Conservation (phyloP, 2,797 vertebrate species). For the Phoebastria nigripes region DNA sequence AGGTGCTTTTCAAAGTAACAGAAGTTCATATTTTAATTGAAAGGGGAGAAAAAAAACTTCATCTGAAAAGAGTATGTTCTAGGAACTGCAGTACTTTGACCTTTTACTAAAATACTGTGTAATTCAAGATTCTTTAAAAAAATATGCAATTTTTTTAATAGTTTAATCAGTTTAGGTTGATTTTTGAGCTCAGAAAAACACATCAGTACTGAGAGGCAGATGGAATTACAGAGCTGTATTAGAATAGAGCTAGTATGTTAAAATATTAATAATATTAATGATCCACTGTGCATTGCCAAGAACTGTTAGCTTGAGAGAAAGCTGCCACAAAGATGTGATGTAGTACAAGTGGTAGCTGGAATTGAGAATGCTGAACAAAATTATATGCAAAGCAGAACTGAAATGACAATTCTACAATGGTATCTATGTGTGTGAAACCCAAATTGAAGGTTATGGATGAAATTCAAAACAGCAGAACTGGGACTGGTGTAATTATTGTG, state of each 20-base stretch:
- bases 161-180: not conserved
- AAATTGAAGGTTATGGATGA: conserved; percentile 39
- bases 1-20: not conserved
- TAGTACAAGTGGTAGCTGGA: conserved; percentile 25
- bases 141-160: not conserved
- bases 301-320: not conserved
- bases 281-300: not conserved
- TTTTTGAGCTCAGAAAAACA: not conserved
- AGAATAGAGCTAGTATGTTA: not conserved
- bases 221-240: not conserved
- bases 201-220: not conserved
- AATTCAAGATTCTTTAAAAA: not conserved
- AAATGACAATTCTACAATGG: conserved; percentile 40
- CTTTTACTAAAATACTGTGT: not conserved
- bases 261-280: not conserved
- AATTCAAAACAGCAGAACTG: conserved; percentile 32
- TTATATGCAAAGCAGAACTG: conserved; percentile 3
- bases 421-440: not conserved
- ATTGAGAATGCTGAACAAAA: conserved; percentile 17
- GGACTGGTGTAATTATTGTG: conserved; percentile 4
- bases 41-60: not conserved
- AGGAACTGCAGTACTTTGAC: not conserved
- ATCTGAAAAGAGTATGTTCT: not conserved
- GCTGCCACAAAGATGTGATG: not conserved
- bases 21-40: not conserved